A percentile compares a stretch with the other conserved stretches of the same genome.
Evolutionary conservation across 2,797 vertebrate species (phyloP).

Genomic region (Thamnophis elegans): DNA sequence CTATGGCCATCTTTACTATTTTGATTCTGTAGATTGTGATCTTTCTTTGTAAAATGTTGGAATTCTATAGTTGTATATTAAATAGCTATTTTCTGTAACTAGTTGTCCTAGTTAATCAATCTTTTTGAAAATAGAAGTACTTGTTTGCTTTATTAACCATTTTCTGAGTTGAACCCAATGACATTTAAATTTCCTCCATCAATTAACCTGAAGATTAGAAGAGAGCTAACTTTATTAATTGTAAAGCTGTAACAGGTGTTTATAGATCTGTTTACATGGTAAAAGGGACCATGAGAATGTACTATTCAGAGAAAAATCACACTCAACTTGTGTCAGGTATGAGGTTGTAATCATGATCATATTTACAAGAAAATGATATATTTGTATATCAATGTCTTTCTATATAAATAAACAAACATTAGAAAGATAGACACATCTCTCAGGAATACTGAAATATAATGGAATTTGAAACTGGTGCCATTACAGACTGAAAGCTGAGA

Average conservation of each 20-base stretch:
- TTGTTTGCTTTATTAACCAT: background rate
- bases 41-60: background rate
- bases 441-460: too few species aligned
- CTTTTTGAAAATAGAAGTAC: background rate
- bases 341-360: background rate
- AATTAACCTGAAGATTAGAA: constrained; percentile 1
- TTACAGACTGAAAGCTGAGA: too few species aligned
- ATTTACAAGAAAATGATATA: background rate
- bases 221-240: background rate
- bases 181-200: background rate
- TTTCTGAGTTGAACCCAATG: background rate
- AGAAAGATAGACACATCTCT: too few species aligned
- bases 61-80: background rate
- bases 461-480: too few species aligned
- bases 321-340: background rate
- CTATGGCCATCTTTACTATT: background rate
- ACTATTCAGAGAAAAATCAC: background rate
- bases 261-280: background rate
- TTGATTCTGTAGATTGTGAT: background rate
- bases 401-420: too few species aligned
- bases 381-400: too few species aligned
- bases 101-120: background rate
- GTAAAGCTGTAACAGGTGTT: background rate
- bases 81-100: background rate
- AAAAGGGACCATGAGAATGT: background rate